These are phyloP conservation scores for Adelosebastes latens DNA, from an alignment of 2,797 vertebrate species.

Conservation along the genomic window DNA sequence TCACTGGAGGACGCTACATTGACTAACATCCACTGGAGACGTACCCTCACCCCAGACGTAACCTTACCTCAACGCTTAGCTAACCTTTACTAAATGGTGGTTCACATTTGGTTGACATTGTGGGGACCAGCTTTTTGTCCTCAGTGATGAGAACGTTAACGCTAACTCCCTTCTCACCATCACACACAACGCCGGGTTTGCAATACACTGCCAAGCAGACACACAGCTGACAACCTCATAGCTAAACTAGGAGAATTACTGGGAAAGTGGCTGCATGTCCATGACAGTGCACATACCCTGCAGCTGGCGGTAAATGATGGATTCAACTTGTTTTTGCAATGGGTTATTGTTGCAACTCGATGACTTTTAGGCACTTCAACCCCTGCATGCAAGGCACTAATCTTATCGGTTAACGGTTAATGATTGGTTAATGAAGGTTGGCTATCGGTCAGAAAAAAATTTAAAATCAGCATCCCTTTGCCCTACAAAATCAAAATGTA, in stretches of 20 bases:
- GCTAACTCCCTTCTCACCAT: background rate
- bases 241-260: background rate
- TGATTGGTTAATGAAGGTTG: accelerated
- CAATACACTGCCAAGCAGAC: background rate
- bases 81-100: background rate
- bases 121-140: background rate
- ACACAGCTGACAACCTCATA: background rate
- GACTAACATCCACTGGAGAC: background rate
- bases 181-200: background rate
- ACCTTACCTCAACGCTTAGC: background rate
- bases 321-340: no score
- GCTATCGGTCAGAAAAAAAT: accelerated
- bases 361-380: background rate
- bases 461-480: background rate
- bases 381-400: background rate
- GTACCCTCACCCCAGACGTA: background rate
- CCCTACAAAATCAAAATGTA: background rate
- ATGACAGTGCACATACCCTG: no score
- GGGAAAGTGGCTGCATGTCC: background rate
- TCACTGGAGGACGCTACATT: background rate
- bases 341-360: background rate
- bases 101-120: background rate
- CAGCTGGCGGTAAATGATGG: no score
- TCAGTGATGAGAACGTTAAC: background rate
- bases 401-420: background rate